A percentile compares a stretch with the other conserved stretches of the same genome.
phyloP scores from a whole-genome alignment of 2,888 invertebrate genomes.

The Leptopilina drosophilae region DNA sequence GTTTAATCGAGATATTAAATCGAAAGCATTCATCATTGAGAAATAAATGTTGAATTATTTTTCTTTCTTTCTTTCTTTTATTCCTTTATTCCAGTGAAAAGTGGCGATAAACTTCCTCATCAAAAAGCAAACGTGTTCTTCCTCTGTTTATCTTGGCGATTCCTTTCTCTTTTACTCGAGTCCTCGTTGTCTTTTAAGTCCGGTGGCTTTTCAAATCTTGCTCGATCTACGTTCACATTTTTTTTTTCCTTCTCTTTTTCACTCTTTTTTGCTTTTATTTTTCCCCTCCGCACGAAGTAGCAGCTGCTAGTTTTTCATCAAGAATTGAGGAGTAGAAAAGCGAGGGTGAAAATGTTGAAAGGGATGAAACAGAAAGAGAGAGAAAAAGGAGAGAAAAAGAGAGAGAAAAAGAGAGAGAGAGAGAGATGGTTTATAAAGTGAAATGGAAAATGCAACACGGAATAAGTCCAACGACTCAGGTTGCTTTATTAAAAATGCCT shows the following conservation, averaged over 20 bases:
- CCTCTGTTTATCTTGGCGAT: slow-evolving; percentile 14
- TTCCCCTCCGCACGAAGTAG: neutral
- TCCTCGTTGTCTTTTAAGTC: slow-evolving; percentile 15
- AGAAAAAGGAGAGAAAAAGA: no score
- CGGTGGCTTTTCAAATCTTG: slow-evolving; percentile 35
- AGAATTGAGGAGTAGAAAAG: slow-evolving; percentile 34
- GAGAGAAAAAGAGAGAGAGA: no score
- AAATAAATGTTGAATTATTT: no score
- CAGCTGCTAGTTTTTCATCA: slow-evolving; percentile 43
- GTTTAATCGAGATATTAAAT: no score
- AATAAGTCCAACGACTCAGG: slow-evolving; percentile 54
- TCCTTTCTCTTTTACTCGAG: slow-evolving; percentile 6
- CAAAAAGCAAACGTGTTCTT: slow-evolving; percentile 12
- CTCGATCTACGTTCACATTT: slow-evolving; percentile 19
- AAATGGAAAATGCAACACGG: slow-evolving; percentile 44
- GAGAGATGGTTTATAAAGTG: slow-evolving; percentile 25
- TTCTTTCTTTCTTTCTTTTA: neutral
- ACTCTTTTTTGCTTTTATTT: neutral
- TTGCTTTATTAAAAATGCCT: slow-evolving; percentile 59
- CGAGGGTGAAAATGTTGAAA: slow-evolving; percentile 35
- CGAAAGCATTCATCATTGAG: no score
- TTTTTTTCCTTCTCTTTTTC: neutral
- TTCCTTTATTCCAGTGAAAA: neutral
- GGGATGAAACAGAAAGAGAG: neutral
- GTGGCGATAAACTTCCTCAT: slow-evolving; percentile 31